phyloP scores from a whole-genome alignment of 2,113 vertebrate genomes.

The Elaphurus davidianus region DNA sequence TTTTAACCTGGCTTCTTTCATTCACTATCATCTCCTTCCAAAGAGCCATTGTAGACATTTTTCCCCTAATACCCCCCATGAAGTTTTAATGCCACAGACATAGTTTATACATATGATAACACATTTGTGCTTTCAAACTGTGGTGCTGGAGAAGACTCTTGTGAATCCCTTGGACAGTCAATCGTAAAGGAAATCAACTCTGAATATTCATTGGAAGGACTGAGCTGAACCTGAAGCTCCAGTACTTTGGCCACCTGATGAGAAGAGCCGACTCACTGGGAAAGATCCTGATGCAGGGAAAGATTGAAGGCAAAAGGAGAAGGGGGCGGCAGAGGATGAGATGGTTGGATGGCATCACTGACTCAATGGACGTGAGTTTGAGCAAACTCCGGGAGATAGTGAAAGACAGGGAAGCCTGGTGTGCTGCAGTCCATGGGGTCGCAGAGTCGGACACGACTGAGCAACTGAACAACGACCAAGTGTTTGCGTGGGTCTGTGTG shows the following conservation, averaged over 20 bases:
- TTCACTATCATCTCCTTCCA: neutral
- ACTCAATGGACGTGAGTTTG: neutral
- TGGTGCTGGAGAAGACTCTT: neutral
- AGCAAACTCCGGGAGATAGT: neutral
- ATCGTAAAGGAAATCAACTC: neutral
- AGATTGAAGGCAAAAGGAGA: neutral
- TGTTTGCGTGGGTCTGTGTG: neutral
- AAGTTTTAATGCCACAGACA: neutral
- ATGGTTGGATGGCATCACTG: neutral
- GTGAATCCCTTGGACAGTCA: neutral
- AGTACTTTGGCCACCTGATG: neutral
- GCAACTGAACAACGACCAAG: neutral
- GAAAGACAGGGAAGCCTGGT: neutral
- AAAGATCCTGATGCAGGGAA: neutral
- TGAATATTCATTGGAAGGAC: neutral
- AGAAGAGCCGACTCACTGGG: neutral
- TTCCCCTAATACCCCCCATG: accelerated
- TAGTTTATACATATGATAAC: neutral
- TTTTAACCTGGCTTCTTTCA: neutral
- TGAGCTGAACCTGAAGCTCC: neutral
- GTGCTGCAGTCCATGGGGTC: neutral
- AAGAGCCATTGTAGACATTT: neutral
- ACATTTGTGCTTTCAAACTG: neutral
- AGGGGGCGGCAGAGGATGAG: neutral
- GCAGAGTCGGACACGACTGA: neutral